Evolutionary conservation across 1,140 invertebrate species (phyloP), one percentile per base, ranked within the genome.

Genomic region (Tenebrio molitor): DNA sequence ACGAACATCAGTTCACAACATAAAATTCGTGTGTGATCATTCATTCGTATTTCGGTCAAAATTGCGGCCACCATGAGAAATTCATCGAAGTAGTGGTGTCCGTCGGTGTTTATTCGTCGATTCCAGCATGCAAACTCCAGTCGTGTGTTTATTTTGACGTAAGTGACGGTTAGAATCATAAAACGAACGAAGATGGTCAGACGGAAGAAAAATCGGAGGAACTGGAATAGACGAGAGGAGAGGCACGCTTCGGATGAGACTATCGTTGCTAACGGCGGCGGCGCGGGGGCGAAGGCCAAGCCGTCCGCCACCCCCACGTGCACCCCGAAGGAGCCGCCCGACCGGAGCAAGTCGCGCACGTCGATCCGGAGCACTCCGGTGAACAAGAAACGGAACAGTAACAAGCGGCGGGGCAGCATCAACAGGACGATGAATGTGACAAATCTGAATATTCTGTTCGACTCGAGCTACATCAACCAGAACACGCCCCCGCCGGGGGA

Each of bases 391-490:
- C 15, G 42, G 5, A 10, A 21, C 12, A n/a, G 8, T 3, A 66
- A 71, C 29, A 17, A 64, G 23, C 10, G 36, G 10, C n/a, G 46
- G 4, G 64, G 14, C 14, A 64, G 41, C 6, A 17, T 66, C 0
- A 42, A 66, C 46, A 6, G 62, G 7, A 64, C 58, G 4, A 14
- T 65, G 7, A 74, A 74, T 25, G 68, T 74, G 25, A 74, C 72
- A 5, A 74, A 74, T 42, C 29, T 74, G 16, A 71, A 71, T 71
- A 42, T 71, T 21, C 29, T 74, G 33, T 74, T 74, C 42, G 44
- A 74, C 7, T 73, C 50, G 39, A 66, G 64, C 23, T 66, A 23
- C 23, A 66, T 66, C 17, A 70, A 70, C 12, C 44, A 70, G 21
- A 21, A 12, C 0, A 39, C 68, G 15, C 12, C 29, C 8, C 44